phyloP scores from a whole-genome alignment of 2,888 invertebrate genomes.

The Sinhomidia bicolor region DNA sequence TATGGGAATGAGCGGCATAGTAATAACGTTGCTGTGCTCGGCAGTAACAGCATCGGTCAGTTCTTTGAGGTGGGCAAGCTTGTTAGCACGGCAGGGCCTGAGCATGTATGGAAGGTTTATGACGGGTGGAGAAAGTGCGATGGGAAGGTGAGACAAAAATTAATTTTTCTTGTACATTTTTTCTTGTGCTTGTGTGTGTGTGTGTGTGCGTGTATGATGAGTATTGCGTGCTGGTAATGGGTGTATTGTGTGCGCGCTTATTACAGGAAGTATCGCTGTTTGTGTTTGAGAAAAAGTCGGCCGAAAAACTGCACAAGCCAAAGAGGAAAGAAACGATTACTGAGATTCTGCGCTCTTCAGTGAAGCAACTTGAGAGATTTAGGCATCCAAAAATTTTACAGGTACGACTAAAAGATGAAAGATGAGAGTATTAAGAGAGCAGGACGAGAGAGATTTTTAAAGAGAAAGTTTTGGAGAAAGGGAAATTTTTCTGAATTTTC shows the following conservation, averaged over 20 bases:
- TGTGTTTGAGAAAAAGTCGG: constrained; percentile 95
- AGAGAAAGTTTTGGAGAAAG: no score
- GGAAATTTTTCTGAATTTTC: no score
- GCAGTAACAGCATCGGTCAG: constrained; percentile 88
- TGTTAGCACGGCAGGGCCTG: constrained; percentile 91
- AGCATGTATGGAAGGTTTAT: constrained; percentile 95
- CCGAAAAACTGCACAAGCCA: constrained; percentile 95
- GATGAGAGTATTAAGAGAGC: no score
- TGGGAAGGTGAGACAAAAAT: constrained; percentile 88
- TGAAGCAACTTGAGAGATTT: constrained; percentile 90
- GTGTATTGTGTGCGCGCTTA: constrained; percentile 58
- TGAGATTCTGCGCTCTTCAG: constrained; percentile 91
- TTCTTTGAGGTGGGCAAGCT: constrained; percentile 94
- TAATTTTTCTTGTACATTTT: not conserved
- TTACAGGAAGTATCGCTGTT: constrained; percentile 96
- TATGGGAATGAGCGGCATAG: not conserved
- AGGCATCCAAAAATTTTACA: constrained; percentile 92
- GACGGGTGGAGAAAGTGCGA: constrained; percentile 94
- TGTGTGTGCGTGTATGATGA: not conserved
- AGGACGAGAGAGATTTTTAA: no score
- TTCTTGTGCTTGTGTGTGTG: no score
- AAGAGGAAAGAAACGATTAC: constrained; percentile 95
- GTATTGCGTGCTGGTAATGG: not conserved
- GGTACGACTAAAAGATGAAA: no score
- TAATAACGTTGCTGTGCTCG: constrained; percentile 79